A percentile compares a stretch with the other conserved stretches of the same genome.
phyloP scores from a whole-genome alignment of 2,888 invertebrate species.

The Thecophora atra region DNA sequence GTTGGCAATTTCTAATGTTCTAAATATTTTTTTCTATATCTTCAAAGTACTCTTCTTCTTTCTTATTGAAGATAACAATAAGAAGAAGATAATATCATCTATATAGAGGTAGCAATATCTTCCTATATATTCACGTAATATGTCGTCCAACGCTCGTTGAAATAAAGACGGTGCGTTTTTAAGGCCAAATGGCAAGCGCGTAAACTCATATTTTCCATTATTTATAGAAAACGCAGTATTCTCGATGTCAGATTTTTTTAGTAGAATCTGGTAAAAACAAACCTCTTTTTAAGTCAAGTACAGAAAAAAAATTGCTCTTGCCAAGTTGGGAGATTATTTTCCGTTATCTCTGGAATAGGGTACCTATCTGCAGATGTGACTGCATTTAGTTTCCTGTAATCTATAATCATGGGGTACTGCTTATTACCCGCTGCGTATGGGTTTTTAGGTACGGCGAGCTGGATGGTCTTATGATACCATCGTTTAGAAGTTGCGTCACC shows the following conservation, averaged over 20 bases:
- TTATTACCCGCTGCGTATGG: too few species aligned
- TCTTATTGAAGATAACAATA: not conserved
- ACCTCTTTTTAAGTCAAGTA: too few species aligned
- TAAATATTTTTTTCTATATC: not conserved
- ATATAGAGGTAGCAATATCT: conserved; percentile 16
- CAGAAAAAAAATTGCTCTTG: too few species aligned
- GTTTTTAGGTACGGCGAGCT: too few species aligned
- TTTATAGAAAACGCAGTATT: conserved; percentile 26
- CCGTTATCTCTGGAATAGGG: too few species aligned
- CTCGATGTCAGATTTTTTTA: conserved; percentile 15
- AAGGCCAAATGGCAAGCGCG: conserved; percentile 16
- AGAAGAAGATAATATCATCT: conserved; percentile 10
- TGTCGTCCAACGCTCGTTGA: conserved; percentile 32
- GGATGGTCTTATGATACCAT: too few species aligned
- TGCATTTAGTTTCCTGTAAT: too few species aligned
- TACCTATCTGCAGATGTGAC: too few species aligned
- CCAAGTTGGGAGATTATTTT: too few species aligned
- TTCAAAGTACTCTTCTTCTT: not conserved
- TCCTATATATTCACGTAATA: conserved; percentile 16
- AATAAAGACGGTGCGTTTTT: conserved; percentile 33
- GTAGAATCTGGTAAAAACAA: too few species aligned
- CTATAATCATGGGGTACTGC: too few species aligned
- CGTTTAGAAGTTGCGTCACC: conserved; percentile 2
- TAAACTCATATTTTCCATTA: conserved; percentile 10
- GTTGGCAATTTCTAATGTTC: not conserved